These are phyloP conservation scores for Chirona hameri DNA, from an alignment of 2,888 invertebrate species.

Conservation along the genomic window DNA sequence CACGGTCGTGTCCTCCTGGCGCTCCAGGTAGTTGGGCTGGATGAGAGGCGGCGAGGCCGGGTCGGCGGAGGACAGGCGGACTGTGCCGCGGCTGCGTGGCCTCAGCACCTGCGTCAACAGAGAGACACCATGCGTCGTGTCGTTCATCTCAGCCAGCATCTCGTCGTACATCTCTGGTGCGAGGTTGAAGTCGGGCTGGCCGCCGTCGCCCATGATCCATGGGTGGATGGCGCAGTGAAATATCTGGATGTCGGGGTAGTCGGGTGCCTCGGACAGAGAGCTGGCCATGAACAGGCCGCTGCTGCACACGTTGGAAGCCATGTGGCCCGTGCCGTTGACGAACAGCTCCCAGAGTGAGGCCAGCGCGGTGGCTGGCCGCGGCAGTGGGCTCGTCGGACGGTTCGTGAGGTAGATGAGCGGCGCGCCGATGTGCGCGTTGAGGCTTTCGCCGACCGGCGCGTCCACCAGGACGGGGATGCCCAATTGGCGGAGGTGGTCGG, in stretches of 20 bases:
- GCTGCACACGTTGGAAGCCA: slow-evolving; percentile 8
- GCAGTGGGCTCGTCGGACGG: neutral
- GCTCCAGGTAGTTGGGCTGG: slow-evolving; percentile 33
- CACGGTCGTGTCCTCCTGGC: slow-evolving; percentile 38
- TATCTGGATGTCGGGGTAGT: slow-evolving; percentile 41
- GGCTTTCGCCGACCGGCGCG: neutral
- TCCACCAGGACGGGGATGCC: neutral
- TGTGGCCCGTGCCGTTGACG: neutral
- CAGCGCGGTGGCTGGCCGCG: neutral
- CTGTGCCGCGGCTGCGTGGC: neutral
- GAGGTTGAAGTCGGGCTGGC: neutral
- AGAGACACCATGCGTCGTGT: neutral
- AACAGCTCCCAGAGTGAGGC: neutral
- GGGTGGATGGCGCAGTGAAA: neutral
- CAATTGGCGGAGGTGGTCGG: neutral
- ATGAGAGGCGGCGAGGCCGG: neutral
- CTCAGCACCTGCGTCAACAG: neutral
- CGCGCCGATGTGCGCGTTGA: neutral
- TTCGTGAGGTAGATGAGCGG: neutral
- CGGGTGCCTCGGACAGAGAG: neutral
- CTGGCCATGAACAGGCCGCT: slow-evolving; percentile 2
- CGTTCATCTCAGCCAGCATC: neutral
- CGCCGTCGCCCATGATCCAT: neutral
- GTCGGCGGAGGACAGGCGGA: neutral
- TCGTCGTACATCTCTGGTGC: neutral